A percentile compares a stretch with the other conserved stretches of the same genome.
Evolutionary conservation across 2,113 vertebrate genomes (phyloP).

Genomic region (Oceanites oceanicus): DNA sequence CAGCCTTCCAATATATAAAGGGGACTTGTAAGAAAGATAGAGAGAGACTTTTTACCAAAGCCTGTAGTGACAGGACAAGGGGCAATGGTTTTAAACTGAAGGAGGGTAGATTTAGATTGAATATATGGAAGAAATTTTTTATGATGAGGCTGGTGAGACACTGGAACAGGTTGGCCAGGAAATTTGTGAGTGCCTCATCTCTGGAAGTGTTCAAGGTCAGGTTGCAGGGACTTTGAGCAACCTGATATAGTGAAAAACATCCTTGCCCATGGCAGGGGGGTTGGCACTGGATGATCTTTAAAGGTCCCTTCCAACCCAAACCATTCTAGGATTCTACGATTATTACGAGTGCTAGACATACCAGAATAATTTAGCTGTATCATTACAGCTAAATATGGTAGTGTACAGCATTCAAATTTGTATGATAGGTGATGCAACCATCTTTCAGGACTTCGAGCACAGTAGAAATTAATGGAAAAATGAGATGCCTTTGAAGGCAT

Average conservation of each 20-base stretch:
- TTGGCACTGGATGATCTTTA: background rate
- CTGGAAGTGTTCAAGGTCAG: background rate
- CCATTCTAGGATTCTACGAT: background rate
- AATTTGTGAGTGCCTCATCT: background rate
- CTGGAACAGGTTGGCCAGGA: background rate
- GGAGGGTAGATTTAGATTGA: background rate
- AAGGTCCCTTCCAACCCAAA: background rate
- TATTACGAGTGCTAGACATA: background rate
- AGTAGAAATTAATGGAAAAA: background rate
- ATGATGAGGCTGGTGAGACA: background rate
- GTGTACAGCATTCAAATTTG: background rate
- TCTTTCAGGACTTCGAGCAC: background rate
- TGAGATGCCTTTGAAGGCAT: background rate
- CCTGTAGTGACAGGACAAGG: background rate
- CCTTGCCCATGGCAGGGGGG: background rate
- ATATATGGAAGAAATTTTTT: background rate
- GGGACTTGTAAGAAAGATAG: background rate
- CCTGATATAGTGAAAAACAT: background rate
- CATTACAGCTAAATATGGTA: background rate
- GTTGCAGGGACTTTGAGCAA: background rate
- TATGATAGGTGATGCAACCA: background rate
- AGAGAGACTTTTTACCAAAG: background rate
- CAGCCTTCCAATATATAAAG: background rate
- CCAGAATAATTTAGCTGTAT: background rate
- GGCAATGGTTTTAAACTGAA: background rate